Base-by-base conservation (phyloP, 2,888 invertebrate species). In the Uropetala carovei region DNA sequence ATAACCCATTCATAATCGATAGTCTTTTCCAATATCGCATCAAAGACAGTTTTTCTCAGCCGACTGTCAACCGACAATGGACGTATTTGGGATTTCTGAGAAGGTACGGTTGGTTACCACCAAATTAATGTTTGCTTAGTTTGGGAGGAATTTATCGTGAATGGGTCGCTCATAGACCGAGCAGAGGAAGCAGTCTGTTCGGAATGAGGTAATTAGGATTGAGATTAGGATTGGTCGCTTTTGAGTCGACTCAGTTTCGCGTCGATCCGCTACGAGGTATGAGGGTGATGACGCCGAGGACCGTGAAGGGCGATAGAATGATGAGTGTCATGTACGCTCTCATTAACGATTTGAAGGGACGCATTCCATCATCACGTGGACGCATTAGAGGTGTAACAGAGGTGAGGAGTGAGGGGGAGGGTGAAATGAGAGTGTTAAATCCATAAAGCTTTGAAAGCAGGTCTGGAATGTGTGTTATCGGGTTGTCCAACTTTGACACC, bases 291-390 rank as follows among this genome's bases (percentile, higher is more conserved):
- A 75, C 75, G 43, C 43, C 43, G 43, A 43, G 43, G 1, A 43
- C 3, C 43, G 5, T 43, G 27, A 75, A 75, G 75, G 75, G 22
- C n/a, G 75, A 16, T 64, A 16, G 64, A 64, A 14, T 14, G n/a
- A n/a, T 16, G 64, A 16, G 64, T 64, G 64, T 64, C 64, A 64
- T 64, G 64, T 64, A 64, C 64, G n/a, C 64, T 64, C 18, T 16
- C 64, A 64, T 64, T n/a, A 13, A n/a, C 75, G 75, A 75, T 75
- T n/a, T 11, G 22, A 75, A 75, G n/a, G 75, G 75, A n/a, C 75
- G 16, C 64, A 64, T 64, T 64, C 75, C 75, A 75, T 75, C 75
- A 22, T n/a, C 75, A n/a, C 10, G 27, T n/a, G 16, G 75, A 18
- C 75, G 22, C 75, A 75, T 75, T 75, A 75, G 75, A 75, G 68